Evolutionary conservation across 2,888 invertebrate species (phyloP).

Genomic region (Cremastobaeus sp.): DNA sequence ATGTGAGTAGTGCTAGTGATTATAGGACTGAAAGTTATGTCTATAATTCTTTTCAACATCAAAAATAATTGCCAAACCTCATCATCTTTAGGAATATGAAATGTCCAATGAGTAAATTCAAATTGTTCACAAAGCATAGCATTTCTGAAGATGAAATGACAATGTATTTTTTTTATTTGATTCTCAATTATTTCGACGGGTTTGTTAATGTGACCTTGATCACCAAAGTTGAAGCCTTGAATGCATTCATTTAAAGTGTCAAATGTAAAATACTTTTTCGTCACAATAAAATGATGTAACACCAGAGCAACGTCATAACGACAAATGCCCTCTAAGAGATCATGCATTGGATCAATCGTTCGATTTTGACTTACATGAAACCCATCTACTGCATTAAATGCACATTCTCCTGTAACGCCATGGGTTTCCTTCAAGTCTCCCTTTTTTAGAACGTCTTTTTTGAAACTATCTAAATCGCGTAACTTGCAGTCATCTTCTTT

Average conservation of each 20-base stretch:
- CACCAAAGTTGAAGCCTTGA: constrained; percentile 45
- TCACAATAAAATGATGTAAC: constrained; percentile 32
- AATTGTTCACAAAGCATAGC: constrained; percentile 42
- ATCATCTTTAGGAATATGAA: constrained; percentile 2
- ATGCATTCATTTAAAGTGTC: constrained; percentile 49
- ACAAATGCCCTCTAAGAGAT: constrained; percentile 19
- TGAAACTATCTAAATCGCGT: background rate
- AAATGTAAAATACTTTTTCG: constrained; percentile 40
- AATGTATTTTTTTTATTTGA: constrained; percentile 35
- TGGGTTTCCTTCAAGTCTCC: background rate
- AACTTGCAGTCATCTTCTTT: background rate
- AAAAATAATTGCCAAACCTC: constrained; percentile 12
- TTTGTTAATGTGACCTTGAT: constrained; percentile 41
- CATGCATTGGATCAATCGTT: constrained; percentile 41
- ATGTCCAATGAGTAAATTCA: constrained; percentile 54
- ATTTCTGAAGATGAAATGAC: constrained; percentile 60
- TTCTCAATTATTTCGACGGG: constrained; percentile 28
- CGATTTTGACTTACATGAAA: background rate
- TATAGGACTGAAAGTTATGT: background rate
- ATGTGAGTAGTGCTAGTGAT: background rate
- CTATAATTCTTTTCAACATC: background rate
- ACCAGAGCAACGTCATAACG: constrained; percentile 38
- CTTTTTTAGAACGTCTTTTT: background rate
- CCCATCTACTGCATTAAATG: background rate
- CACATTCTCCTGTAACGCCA: background rate